Evolutionary conservation across 2,888 invertebrate species (phyloP).

Genomic region (Panopea generosa): DNA sequence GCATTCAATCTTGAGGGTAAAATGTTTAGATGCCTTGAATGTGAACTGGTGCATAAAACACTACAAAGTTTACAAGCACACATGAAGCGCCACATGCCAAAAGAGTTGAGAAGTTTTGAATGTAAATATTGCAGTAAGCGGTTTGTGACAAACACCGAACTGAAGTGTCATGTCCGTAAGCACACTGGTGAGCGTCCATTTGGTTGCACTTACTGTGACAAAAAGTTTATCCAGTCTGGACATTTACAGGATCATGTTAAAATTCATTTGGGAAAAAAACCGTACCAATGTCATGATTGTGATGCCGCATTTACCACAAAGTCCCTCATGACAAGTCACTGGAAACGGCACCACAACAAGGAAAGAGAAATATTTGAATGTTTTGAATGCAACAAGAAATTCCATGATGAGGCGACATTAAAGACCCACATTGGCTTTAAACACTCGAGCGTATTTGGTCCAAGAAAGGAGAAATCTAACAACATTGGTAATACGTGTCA

Average conservation of each 20-base stretch:
- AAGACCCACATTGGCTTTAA: conserved; percentile 35
- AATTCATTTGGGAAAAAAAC: conserved; percentile 36
- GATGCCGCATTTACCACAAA: conserved; percentile 37
- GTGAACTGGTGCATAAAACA: neutral
- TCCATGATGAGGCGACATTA: conserved; percentile 19
- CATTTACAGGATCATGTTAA: conserved; percentile 40
- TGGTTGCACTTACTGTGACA: conserved; percentile 43
- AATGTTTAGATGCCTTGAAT: conserved; percentile 15
- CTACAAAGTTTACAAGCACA: conserved; percentile 49
- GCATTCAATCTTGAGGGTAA: neutral
- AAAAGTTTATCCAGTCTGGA: conserved; percentile 54
- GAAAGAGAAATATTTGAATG: conserved; percentile 19
- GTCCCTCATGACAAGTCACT: conserved; percentile 29
- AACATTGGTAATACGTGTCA: conserved; percentile 4
- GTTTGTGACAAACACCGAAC: conserved; percentile 46
- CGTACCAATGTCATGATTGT: conserved; percentile 32
- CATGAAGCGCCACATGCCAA: conserved; percentile 42
- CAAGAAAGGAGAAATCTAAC: neutral
- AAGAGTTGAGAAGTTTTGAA: conserved; percentile 18
- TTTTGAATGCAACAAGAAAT: conserved; percentile 24
- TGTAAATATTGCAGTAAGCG: conserved; percentile 37
- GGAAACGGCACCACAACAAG: conserved; percentile 15
- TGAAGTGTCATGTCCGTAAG: conserved; percentile 30
- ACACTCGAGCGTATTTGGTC: conserved; percentile 23
- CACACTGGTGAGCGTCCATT: conserved; percentile 47